Evolutionary conservation across 2,888 invertebrate genomes (phyloP).

Genomic region (Sinopyrophorus schimmeli): DNA sequence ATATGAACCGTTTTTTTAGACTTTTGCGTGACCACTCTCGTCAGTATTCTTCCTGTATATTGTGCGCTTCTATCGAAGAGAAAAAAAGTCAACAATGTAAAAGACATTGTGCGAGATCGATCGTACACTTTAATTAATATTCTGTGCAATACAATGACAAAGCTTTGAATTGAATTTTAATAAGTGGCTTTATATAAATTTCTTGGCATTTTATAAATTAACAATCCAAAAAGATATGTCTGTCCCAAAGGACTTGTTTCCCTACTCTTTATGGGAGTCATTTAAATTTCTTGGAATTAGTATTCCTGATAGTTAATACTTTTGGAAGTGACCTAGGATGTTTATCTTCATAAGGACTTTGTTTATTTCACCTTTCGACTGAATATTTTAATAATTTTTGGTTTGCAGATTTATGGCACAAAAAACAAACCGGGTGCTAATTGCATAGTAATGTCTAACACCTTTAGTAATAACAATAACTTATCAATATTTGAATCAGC

Average conservation of each 20-base stretch:
- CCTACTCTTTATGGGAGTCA: neutral
- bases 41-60: constrained; percentile 16
- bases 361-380: neutral
- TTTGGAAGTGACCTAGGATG: neutral
- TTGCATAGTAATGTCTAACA: neutral
- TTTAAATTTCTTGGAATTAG: constrained; percentile 4
- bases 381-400: neutral
- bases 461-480: neutral
- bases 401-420: constrained; percentile 1
- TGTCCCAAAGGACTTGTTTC: too few relatives aligned
- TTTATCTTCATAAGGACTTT: neutral
- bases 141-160: constrained; percentile 1
- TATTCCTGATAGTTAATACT: neutral
- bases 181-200: neutral
- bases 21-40: constrained; percentile 19
- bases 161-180: constrained; percentile 5
- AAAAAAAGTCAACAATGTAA: constrained; percentile 19
- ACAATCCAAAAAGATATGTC: too few relatives aligned
- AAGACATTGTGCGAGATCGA: constrained; percentile 12
- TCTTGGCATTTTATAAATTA: too few relatives aligned
- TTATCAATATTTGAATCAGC: neutral
- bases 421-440: neutral
- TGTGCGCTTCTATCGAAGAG: constrained; percentile 3
- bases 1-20: constrained; percentile 17
- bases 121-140: constrained; percentile 8